These are phyloP conservation scores for Chesias legatella DNA, from an alignment of 2,888 invertebrate species.

Conservation along the genomic window DNA sequence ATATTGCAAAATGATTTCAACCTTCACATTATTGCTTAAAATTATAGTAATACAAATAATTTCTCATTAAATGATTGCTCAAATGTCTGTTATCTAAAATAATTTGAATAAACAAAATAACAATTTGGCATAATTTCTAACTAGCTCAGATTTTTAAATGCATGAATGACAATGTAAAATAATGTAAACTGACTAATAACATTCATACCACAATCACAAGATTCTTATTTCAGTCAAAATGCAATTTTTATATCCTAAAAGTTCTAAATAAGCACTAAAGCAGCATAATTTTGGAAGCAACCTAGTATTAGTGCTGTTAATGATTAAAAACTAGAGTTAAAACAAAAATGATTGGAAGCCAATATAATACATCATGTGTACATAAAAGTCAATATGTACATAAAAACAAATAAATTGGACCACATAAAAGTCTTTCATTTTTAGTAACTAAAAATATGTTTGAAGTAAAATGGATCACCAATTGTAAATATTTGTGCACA, in stretches of 20 bases:
- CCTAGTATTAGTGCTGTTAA: conserved; percentile 67
- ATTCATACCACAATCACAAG: conserved; percentile 73
- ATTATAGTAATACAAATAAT: conserved; percentile 24
- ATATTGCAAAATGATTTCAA: conserved; percentile 23
- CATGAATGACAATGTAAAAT: conserved; percentile 63
- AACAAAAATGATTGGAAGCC: conserved; percentile 51
- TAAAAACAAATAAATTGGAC: conserved; percentile 68
- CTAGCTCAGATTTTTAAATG: conserved; percentile 71
- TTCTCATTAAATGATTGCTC: conserved; percentile 14
- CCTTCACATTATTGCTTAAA: conserved; percentile 21
- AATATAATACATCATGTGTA: conserved; percentile 47
- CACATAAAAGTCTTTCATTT: conserved; percentile 69
- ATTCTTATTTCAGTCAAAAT: conserved; percentile 68
- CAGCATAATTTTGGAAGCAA: conserved; percentile 71
- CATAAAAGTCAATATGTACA: conserved; percentile 27
- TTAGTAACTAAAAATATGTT: conserved; percentile 35
- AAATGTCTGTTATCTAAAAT: conserved; percentile 44
- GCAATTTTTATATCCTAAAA: conserved; percentile 61
- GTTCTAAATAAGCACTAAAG: conserved; percentile 51
- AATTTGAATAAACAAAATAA: conserved; percentile 66
- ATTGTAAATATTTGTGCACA: conserved; percentile 41
- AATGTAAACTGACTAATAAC: conserved; percentile 59
- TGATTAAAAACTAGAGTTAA: conserved; percentile 48
- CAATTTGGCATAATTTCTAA: conserved; percentile 71
- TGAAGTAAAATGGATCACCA: conserved; percentile 29